A percentile compares a stretch with the other conserved stretches of the same genome.
These are phyloP conservation scores for Pontoporia blainvillei DNA, from an alignment of 2,113 vertebrate species.

Conservation along the genomic window DNA sequence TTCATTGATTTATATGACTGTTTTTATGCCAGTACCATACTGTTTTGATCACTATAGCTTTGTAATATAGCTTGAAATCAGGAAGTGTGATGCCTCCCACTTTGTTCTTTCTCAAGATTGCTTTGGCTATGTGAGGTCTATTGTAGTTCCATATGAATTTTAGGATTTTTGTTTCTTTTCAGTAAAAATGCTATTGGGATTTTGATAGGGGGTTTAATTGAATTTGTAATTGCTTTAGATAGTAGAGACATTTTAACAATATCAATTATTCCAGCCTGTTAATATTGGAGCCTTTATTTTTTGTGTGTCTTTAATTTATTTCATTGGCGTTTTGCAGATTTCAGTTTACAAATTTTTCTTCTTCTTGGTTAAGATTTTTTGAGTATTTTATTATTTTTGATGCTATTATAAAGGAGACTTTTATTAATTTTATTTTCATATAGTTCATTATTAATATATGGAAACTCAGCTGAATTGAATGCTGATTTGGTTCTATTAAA, in stretches of 20 bases:
- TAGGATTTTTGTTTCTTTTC: neutral
- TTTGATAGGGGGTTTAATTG: neutral
- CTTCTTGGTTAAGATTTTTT: neutral
- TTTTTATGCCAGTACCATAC: neutral
- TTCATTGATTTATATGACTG: neutral
- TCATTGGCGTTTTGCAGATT: neutral
- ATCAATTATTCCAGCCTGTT: neutral
- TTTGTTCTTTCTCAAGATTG: neutral
- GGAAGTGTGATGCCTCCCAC: neutral
- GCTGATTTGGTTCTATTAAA: neutral
- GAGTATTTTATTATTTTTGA: neutral
- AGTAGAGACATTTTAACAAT: neutral
- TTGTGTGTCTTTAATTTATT: neutral
- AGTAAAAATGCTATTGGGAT: neutral
- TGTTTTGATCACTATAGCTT: neutral
- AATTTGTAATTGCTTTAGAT: neutral
- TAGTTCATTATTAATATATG: neutral
- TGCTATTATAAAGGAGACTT: neutral
- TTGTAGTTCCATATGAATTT: neutral
- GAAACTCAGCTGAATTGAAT: neutral
- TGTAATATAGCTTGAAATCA: neutral
- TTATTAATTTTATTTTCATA: neutral
- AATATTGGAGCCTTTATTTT: neutral
- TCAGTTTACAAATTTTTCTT: neutral
- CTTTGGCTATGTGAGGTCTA: neutral